phyloP scores from a whole-genome alignment of 2,113 vertebrate genomes.

The Jacana jacana region DNA sequence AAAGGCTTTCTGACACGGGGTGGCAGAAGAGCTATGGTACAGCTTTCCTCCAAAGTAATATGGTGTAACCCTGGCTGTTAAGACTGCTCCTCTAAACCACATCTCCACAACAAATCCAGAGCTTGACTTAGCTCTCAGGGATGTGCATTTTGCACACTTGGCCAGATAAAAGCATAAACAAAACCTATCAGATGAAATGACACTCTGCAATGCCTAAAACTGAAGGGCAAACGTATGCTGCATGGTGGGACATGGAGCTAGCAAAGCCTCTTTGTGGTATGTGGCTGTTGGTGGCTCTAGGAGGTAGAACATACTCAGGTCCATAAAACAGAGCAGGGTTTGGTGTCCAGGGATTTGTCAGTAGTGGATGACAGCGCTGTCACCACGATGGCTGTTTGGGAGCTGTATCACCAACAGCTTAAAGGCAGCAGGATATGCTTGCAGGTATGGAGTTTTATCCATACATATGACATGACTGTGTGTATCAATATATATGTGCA shows the following conservation, averaged over 20 bases:
- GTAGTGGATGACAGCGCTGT: neutral
- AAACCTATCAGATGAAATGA: neutral
- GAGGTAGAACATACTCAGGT: neutral
- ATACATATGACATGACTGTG: neutral
- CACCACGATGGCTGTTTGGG: neutral
- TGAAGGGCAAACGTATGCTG: neutral
- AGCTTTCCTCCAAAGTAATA: neutral
- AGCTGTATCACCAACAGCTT: neutral
- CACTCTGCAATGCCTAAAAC: neutral
- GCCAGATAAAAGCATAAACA: neutral
- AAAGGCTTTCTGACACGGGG: neutral
- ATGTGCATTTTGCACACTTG: neutral
- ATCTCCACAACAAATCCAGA: neutral
- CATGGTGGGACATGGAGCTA: neutral
- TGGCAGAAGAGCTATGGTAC: neutral
- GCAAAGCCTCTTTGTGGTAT: neutral
- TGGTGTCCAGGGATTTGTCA: neutral
- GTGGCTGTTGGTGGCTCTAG: neutral
- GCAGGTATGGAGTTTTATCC: neutral
- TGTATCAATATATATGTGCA: neutral
- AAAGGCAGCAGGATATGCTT: neutral
- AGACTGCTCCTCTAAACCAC: neutral
- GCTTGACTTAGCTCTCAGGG: neutral
- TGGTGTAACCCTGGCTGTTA: neutral
- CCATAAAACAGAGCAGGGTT: neutral